Evolutionary conservation across 2,888 invertebrate species (phyloP).

Genomic region (Eutolmus rufibarbis): DNA sequence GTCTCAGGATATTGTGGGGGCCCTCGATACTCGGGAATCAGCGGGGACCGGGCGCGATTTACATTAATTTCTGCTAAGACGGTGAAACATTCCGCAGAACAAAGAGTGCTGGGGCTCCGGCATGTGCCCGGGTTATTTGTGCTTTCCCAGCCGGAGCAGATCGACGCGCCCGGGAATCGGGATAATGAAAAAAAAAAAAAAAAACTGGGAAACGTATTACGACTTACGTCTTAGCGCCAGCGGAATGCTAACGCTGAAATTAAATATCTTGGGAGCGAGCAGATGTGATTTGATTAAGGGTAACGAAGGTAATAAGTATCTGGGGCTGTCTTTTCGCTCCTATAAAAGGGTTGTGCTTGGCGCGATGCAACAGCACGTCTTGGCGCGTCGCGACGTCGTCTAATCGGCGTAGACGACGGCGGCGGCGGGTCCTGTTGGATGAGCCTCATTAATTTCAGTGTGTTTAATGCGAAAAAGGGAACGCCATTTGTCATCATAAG

Average conservation of each 20-base stretch:
- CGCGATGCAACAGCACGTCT: neutral
- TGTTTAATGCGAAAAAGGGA: conserved; percentile 14
- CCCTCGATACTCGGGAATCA: neutral
- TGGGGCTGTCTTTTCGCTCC: neutral
- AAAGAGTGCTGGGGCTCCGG: neutral
- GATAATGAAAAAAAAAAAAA: neutral
- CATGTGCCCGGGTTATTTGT: neutral
- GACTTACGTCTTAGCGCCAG: neutral
- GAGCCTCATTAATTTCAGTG: conserved; percentile 4
- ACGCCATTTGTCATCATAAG: conserved; percentile 14
- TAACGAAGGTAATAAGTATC: conserved; percentile 4
- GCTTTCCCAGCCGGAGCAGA: neutral
- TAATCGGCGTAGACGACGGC: neutral
- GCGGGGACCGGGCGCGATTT: neutral
- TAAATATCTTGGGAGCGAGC: neutral
- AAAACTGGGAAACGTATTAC: neutral
- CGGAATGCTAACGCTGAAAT: conserved; percentile 6
- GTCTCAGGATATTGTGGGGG: neutral
- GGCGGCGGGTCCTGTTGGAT: neutral
- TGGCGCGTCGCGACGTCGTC: neutral
- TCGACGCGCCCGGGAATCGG: neutral
- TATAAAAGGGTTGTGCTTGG: neutral
- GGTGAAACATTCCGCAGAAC: neutral
- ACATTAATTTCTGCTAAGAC: conserved; percentile 22
- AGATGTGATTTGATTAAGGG: conserved; percentile 25